Percentiles rank a stretch among this genome's conserved stretches.
Evolutionary conservation across 1,140 invertebrate genomes (phyloP).

Genomic region (Drosophila sproati): DNA sequence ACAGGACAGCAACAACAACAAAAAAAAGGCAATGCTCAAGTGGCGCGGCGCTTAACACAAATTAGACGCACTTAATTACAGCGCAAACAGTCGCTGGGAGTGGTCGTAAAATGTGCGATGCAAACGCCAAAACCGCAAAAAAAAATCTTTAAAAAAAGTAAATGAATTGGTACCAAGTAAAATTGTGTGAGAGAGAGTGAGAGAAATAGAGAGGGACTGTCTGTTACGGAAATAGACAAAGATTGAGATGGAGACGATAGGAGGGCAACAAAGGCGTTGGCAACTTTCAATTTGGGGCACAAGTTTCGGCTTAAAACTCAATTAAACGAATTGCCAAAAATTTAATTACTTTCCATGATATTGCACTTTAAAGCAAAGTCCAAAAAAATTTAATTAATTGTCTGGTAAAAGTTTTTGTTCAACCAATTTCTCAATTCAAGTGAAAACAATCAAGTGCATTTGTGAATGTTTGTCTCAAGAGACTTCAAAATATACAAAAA

Average conservation of each 20-base stretch:
- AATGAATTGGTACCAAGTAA: constrained; percentile 45
- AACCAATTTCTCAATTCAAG: constrained; percentile 55
- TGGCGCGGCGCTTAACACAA: constrained; percentile 78
- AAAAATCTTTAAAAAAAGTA: constrained; percentile 17
- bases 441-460: constrained; percentile 56
- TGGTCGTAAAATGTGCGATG: constrained; percentile 58
- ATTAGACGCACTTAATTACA: constrained; percentile 83
- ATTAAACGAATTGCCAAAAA: constrained; percentile 79
- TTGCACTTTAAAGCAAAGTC: constrained; percentile 41
- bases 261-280: constrained; percentile 7
- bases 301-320: constrained; percentile 78
- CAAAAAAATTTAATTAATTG: constrained; percentile 41
- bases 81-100: constrained; percentile 68
- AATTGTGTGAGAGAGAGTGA: neutral
- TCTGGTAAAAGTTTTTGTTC: constrained; percentile 46
- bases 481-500: no score
- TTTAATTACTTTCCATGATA: constrained; percentile 73
- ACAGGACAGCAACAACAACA: constrained; percentile 2
- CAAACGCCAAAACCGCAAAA: constrained; percentile 52
- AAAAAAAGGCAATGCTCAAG: constrained; percentile 62
- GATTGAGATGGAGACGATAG: neutral
- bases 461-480: constrained; percentile 1
- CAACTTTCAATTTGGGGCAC: constrained; percentile 61
- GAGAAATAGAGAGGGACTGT: neutral
- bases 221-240: neutral